Conservation (phyloP, 2,888 invertebrate genomes). For the Acanthosepion lycidas region DNA sequence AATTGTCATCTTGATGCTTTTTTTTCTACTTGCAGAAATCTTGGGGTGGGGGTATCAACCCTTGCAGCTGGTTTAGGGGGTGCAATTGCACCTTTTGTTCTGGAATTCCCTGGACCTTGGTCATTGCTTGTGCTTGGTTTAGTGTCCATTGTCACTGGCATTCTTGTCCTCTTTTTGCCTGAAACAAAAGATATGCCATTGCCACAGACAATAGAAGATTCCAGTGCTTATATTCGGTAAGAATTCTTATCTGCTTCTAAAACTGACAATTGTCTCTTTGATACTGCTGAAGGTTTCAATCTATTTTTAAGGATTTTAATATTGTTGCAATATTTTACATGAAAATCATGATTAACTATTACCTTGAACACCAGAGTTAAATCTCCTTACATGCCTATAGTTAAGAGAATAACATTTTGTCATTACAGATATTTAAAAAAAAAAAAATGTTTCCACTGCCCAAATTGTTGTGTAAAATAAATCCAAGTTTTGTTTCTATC, state of each 20-base stretch:
- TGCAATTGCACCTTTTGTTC: conserved; percentile 58
- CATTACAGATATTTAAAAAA: too few species aligned
- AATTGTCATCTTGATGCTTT: neutral
- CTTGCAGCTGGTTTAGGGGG: conserved; percentile 62
- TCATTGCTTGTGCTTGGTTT: conserved; percentile 59
- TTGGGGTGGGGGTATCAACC: conserved; percentile 59
- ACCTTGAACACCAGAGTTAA: too few species aligned
- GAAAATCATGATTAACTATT: too few species aligned
- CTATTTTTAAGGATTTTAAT: too few species aligned
- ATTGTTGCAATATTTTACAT: too few species aligned
- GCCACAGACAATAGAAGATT: conserved; percentile 59
- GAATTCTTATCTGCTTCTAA: neutral
- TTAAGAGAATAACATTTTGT: too few species aligned
- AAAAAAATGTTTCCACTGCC: too few species aligned
- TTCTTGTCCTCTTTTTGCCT: conserved; percentile 57
- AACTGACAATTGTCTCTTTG: too few species aligned
- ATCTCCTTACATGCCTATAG: too few species aligned
- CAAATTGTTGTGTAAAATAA: too few species aligned
- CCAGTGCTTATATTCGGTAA: neutral
- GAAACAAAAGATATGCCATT: conserved; percentile 58
- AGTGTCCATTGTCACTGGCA: conserved; percentile 54
- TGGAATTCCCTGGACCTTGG: conserved; percentile 55
- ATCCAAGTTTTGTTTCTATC: too few species aligned
- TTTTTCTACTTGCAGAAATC: conserved; percentile 55
- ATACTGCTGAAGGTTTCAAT: too few species aligned